Base-by-base conservation (phyloP, 2,797 vertebrate genomes). In the Limosa lapponica region DNA sequence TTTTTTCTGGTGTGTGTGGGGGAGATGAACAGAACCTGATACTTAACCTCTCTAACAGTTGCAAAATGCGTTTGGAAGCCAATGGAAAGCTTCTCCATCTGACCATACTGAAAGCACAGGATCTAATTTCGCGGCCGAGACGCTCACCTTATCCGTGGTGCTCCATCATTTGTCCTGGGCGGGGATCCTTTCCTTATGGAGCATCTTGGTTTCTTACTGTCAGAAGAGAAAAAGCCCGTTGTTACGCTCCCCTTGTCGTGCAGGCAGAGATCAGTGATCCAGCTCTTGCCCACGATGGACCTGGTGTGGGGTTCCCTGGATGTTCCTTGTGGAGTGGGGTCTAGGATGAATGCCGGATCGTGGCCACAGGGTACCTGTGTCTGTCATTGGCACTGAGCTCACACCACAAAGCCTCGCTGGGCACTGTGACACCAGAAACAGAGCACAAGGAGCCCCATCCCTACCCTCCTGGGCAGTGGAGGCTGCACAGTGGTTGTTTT, bases 141-240 rank as follows among this genome's bases (percentile, higher is more conserved):
- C 20, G 74, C 97, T 97, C 89, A 97, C 97, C 96, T 82, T 49
- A 61, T 66, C 69, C 5, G 3, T 11, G 1, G 12, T 30, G 90
- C 61, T 83, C 93, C 30, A 4, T 96, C 95, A 95, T 67, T 55
- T 69, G 61, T 93, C 54, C 78, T 13, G 37, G 41, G 49, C 48
- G 6, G 44, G 37, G 67, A 59, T 69, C 58, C 39, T 82, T 64
- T 39, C 70, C 74, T 82, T 13, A 8, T 2, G 54, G 49, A 54
- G 20, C 90, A 85, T 71, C 66, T 62, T 10, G 58, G 32, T 66
- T 87, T 82, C 78, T 71, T 52, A 13, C 96, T 96, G 92, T 55
- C 18, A 39, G 85, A 77, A 87, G 32, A 94, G 74, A 90, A 61
- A 27, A 69, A 83, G 28, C 6, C 25, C 0, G 0, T 19, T 7